Conservation (phyloP, 2,888 invertebrate genomes). For the Sthenelais limicola region DNA sequence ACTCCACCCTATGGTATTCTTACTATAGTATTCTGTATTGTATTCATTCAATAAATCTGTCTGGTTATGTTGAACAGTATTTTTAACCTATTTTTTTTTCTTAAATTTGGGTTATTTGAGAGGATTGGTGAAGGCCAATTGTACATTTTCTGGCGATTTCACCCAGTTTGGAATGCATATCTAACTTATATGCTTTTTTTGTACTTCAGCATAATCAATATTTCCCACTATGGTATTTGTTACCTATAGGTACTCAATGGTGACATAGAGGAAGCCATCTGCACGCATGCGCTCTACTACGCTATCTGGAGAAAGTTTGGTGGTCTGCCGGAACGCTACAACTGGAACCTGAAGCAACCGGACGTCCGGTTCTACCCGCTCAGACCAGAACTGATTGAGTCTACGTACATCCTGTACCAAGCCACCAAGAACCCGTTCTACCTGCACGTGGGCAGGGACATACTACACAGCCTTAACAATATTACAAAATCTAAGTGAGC, state of each 20-base stretch:
- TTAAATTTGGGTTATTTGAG: too few species aligned
- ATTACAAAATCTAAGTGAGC: slow-evolving; percentile 74
- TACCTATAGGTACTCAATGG: slow-evolving; percentile 76
- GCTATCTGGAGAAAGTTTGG: slow-evolving; percentile 78
- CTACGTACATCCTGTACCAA: slow-evolving; percentile 78
- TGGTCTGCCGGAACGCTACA: slow-evolving; percentile 74
- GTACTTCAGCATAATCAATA: too few species aligned
- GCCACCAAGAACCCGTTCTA: slow-evolving; percentile 80
- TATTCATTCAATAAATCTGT: too few species aligned
- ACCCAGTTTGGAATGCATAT: too few species aligned
- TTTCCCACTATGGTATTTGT: too few species aligned
- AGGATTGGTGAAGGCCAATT: too few species aligned
- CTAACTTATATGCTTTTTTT: too few species aligned
- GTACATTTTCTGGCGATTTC: too few species aligned
- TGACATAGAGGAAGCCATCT: slow-evolving; percentile 79
- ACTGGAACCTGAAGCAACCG: slow-evolving; percentile 72
- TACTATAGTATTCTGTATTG: too few species aligned
- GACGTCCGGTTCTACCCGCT: slow-evolving; percentile 79
- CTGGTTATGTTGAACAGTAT: too few species aligned
- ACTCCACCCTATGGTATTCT: too few species aligned
- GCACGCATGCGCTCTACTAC: slow-evolving; percentile 78
- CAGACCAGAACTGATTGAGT: slow-evolving; percentile 78
- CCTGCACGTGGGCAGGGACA: slow-evolving; percentile 78
- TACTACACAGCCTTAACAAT: slow-evolving; percentile 75
- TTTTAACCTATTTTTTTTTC: too few species aligned